Percentiles rank a stretch among this genome's conserved stretches.
phyloP scores from a whole-genome alignment of 2,888 invertebrate genomes.

The Drosophila subsilvestris region DNA sequence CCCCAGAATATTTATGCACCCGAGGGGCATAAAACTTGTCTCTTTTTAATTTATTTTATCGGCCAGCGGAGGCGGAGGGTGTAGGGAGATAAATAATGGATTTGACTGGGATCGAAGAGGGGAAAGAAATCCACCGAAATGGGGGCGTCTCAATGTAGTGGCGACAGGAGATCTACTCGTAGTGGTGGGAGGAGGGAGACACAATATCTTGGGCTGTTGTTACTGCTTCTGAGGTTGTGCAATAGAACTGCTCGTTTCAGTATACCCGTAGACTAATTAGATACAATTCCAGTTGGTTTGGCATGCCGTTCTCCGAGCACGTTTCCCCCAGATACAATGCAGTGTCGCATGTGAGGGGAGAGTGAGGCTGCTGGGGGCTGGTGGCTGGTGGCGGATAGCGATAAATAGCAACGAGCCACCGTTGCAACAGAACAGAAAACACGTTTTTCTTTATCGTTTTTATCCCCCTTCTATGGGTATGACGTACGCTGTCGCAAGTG shows the following conservation, averaged over 20 bases:
- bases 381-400: conserved; percentile 26
- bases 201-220: conserved; percentile 13
- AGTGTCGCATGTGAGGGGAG: neutral
- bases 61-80: conserved; percentile 43
- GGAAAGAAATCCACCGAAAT: conserved; percentile 18
- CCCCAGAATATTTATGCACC: conserved; percentile 63
- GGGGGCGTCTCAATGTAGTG: conserved; percentile 41
- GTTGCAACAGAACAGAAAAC: conserved; percentile 72
- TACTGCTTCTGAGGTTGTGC: neutral
- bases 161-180: neutral
- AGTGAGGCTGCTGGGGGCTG: neutral
- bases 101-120: conserved; percentile 11
- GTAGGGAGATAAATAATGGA: conserved; percentile 39
- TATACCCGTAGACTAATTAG: conserved; percentile 73
- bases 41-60: conserved; percentile 71
- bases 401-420: conserved; percentile 65
- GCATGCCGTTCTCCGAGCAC: conserved; percentile 69
- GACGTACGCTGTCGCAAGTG: conserved; percentile 69
- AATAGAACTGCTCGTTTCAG: conserved; percentile 13
- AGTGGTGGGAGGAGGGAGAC: neutral
- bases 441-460: conserved; percentile 71
- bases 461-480: conserved; percentile 34
- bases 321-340: conserved; percentile 56
- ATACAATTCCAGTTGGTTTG: conserved; percentile 76
- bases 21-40: conserved; percentile 43